Evolutionary conservation across 2,888 invertebrate genomes (phyloP).

Genomic region (Archaeoteleia sp.): DNA sequence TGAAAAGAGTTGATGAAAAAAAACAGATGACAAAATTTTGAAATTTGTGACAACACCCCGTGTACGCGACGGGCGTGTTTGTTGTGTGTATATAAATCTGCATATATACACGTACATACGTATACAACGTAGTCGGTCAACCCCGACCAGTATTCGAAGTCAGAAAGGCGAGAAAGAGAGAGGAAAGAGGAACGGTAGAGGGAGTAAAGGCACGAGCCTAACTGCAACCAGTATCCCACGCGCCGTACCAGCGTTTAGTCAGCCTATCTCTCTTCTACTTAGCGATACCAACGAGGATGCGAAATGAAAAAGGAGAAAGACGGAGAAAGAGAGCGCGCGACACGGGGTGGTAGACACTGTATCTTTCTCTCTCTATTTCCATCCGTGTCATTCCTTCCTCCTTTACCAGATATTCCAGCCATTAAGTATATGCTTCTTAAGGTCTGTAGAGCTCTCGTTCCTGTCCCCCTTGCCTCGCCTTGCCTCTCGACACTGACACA

Average conservation of each 20-base stretch:
- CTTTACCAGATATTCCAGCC: slow-evolving; percentile 40
- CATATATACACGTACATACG: slow-evolving; percentile 7
- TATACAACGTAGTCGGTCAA: slow-evolving; percentile 45
- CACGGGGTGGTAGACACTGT: background rate
- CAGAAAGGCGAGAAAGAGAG: slow-evolving; percentile 53
- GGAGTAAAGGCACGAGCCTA: slow-evolving; percentile 71
- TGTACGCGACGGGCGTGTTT: slow-evolving; percentile 26
- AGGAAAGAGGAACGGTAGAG: slow-evolving; percentile 57
- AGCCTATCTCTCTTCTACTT: slow-evolving; percentile 48
- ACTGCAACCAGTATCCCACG: slow-evolving; percentile 71
- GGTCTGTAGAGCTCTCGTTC: slow-evolving; percentile 28
- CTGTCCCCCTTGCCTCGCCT: slow-evolving; percentile 11
- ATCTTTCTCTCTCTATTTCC: slow-evolving; percentile 29
- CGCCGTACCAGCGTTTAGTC: slow-evolving; percentile 64
- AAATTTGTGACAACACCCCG: slow-evolving; percentile 39
- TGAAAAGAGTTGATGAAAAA: too few species aligned
- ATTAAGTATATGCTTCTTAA: slow-evolving; percentile 49
- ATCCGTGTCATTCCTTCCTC: slow-evolving; percentile 36
- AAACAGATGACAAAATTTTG: too few species aligned
- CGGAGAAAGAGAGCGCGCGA: background rate
- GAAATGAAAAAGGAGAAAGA: background rate
- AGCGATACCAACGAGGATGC: slow-evolving; percentile 6
- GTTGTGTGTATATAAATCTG: slow-evolving; percentile 14
- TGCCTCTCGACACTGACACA: slow-evolving; percentile 10
- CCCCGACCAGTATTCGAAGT: slow-evolving; percentile 69